Base-by-base conservation (phyloP, 2,888 invertebrate species). In the Polymixis flavicincta region DNA sequence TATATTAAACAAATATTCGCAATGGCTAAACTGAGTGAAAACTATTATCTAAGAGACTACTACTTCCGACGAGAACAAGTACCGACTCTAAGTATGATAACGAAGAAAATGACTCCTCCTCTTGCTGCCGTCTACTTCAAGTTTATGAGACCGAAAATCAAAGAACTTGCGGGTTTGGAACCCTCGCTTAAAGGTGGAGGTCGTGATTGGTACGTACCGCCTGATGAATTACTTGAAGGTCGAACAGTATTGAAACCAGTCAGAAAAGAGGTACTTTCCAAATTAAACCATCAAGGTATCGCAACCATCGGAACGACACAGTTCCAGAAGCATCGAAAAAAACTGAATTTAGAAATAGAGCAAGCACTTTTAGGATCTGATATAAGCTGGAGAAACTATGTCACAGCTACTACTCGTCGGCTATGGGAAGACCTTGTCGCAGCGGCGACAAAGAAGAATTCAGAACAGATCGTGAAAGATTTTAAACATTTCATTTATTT, bases 41-140 rank as follows among this genome's bases (percentile, higher is more conserved):
- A 96, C 83, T 94, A 93, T 83, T 91, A 94, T 85, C 87, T 92
- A 42, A 91, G 96, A 75, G 91, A 95, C 90, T 94, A 92, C 85
- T 96, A 89, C 80, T 83, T 96, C 11, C 84, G 93, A 85, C 90
- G 85, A 25, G 90, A 94, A n/a, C 90, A 93, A 77, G 95, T 95
- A 17, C 96, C 96, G 4, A 94, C 94, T 1, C 94, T 95, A 83
- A 93, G 90, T 66, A 86, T 92, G 14, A 96, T 96, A 84, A 94
- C 87, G 72, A 87, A 92, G 1, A 94, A 89, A 76, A 96, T 96
- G 96, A 80, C 88, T 13, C 90, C 90, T 9, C 80, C 92, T 1
- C 91, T 96, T 4, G 96, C 96, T 1, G 89, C 91, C 14, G 91
- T 96, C 57, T 96, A 94, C 81, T 96, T 96, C 82, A 94, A 95